A percentile compares a stretch with the other conserved stretches of the same genome.
These are phyloP conservation scores for Hoplostethus atlanticus DNA, from an alignment of 2,797 vertebrate species.

Conservation along the genomic window DNA sequence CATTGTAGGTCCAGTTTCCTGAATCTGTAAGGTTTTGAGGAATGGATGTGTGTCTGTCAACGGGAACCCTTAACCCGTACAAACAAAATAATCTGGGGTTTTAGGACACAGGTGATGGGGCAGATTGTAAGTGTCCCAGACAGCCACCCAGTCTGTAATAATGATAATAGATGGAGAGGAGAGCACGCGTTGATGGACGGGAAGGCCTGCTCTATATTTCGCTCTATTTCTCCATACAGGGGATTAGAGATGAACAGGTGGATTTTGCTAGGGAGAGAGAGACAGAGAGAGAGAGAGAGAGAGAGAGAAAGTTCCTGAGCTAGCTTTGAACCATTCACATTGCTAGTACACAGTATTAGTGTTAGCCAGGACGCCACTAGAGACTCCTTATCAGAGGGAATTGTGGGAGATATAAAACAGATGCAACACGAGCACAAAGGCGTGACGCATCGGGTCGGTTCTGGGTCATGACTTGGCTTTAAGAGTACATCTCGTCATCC, in stretches of 20 bases:
- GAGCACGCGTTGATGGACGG: conserved; percentile 37
- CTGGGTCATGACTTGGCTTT: conserved; percentile 32
- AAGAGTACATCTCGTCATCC: conserved; percentile 25
- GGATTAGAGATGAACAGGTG: conserved; percentile 65
- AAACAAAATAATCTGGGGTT: neutral
- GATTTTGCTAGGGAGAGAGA: conserved; percentile 43
- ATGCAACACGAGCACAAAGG: conserved; percentile 33
- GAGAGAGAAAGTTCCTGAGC: neutral
- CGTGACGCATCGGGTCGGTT: neutral
- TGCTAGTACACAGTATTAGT: conserved; percentile 7
- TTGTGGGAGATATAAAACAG: conserved; percentile 36
- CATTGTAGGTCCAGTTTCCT: too few relatives aligned
- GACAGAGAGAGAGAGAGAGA: conserved; percentile 2
- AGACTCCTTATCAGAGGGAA: conserved; percentile 12
- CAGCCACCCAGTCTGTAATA: conserved; percentile 42
- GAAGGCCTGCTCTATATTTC: conserved; percentile 47
- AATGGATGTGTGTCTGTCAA: too few relatives aligned
- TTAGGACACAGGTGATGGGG: neutral
- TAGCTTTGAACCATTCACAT: conserved; percentile 5
- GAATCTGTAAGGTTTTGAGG: too few relatives aligned
- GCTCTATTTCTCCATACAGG: conserved; percentile 41
- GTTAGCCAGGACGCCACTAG: neutral
- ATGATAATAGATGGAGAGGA: conserved; percentile 49
- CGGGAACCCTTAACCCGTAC: too few relatives aligned
- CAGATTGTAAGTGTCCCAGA: conserved; percentile 36